Evolutionary conservation across 2,113 vertebrate genomes (phyloP).

Genomic region (Atherinomorus stipes): DNA sequence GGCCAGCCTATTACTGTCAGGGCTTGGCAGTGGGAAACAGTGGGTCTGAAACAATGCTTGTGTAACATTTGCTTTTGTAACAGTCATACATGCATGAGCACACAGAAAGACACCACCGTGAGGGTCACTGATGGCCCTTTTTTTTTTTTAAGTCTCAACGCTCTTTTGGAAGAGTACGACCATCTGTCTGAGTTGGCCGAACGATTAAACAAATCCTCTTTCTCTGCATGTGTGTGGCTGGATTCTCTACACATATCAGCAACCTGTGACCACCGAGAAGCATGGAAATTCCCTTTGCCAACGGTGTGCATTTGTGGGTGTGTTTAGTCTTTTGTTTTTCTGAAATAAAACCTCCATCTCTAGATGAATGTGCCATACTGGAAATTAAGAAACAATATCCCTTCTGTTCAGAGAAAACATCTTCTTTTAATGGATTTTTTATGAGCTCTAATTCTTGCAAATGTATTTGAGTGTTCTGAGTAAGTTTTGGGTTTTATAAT

Average conservation of each 20-base stretch:
- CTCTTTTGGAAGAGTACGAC: conserved; percentile 79
- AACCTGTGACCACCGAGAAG: conserved; percentile 59
- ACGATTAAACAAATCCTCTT: conserved; percentile 74
- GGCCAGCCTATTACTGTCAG: conserved; percentile 58
- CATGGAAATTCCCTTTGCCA: conserved; percentile 33
- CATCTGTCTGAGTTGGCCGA: conserved; percentile 84
- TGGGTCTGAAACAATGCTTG: conserved; percentile 51
- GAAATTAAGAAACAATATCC: conserved; percentile 57
- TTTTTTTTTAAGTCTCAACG: conserved; percentile 64
- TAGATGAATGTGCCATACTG: conserved; percentile 22
- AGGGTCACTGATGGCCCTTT: conserved; percentile 73
- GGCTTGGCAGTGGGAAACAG: conserved; percentile 51
- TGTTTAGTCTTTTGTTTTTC: conserved; percentile 23
- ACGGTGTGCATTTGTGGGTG: neutral
- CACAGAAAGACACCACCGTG: conserved; percentile 49
- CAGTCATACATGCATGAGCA: conserved; percentile 53
- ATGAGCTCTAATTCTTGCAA: conserved; percentile 61
- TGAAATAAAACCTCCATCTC: conserved; percentile 35
- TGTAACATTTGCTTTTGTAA: conserved; percentile 60
- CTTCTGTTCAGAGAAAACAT: conserved; percentile 58
- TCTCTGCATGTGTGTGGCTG: conserved; percentile 15
- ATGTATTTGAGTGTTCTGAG: conserved; percentile 57
- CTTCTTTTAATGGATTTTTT: conserved; percentile 68
- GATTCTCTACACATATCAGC: conserved; percentile 27
- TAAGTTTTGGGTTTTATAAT: conserved; percentile 56